Base-by-base conservation (phyloP, 2,113 vertebrate genomes). In the Triplophysa rosa region DNA sequence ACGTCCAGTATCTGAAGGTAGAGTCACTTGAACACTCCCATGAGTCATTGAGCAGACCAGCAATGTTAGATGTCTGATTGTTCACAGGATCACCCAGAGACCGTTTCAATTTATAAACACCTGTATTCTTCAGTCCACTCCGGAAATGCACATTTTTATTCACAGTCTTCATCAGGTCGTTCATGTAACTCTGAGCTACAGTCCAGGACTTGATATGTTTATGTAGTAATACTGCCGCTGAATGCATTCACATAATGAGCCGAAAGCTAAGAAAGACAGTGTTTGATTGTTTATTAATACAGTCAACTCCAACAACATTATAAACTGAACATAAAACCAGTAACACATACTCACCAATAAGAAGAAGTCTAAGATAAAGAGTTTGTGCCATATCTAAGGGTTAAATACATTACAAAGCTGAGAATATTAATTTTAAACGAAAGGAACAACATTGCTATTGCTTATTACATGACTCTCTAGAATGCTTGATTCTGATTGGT, bases 11-110 rank as follows among this genome's bases (percentile, higher is more conserved):
- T 71, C 52, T 40, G 69, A 71, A 71, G 13, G 19, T 19, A 6
- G 52, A 71, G 49, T 58, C 0, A 7, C 52, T 71, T 56, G 77
- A 78, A 66, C 77, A 78, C 49, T 19, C 17, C 49, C 64, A 61
- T 4, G 23, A 14, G 26, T 71, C 67, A 26, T 54, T 79, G 52
- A 68, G 42, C 56, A 69, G 58, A 52, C 63, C n/a, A n/a, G n/a
- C n/a, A n/a, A n/a, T n/a, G n/a, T n/a, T n/a, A n/a, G n/a, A n/a
- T n/a, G n/a, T n/a, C n/a, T n/a, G n/a, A n/a, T 49, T 13, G 14
- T 52, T 52, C 14, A 17, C 49, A 52, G 49, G 14, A 1, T 19
- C 49, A 52, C 49, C 49, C 49, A 6, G 0, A 52, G 14, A 52
- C 49, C 49, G 17, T 0, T 52, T 16, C 33, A 0, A 37, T 7